Evolutionary conservation across 2,797 vertebrate species (phyloP), one percentile per base, ranked within the genome.

Genomic region (Holocentrus rufus): DNA sequence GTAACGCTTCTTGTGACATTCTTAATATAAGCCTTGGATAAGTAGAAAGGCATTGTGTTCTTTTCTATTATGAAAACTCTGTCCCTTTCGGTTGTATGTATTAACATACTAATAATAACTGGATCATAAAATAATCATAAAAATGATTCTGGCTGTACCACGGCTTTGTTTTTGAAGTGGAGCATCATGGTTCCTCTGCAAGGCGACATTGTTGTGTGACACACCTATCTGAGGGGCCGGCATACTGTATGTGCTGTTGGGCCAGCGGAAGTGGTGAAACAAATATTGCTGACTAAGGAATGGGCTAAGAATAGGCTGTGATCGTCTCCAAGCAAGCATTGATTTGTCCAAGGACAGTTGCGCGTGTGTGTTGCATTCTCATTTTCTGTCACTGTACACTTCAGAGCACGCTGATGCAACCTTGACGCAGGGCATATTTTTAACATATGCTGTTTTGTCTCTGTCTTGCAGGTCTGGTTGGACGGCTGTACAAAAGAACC

Each of bases 381-480:
- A 52, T 86, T 67, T 36, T 42, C 50, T 74, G 72, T 30, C 2
- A 14, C 66, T 55, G 7, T 0, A 52, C 61, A 46, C 72, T 70
- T 65, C 36, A 14, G 22, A 69, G 72, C 74, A 49, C 79, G 69
- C 74, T 72, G 57, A 76, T 18, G 1, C 1, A 20, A 69, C 56
- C 70, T 56, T 53, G 49, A 71, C 69, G 39, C 13, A 61, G 42
- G 50, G 44, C 34, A 8, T 52, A 7, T 46, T 59, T 75, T 59
- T 85, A 77, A 44, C 42, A 77, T 66, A 22, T 64, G 14, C 65
- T 53, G 22, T 72, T 76, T 34, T 80, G 59, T 80, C 18, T 83
- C 58, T 82, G 44, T 77, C 18, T 83, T 69, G 46, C 85, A 93
- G 91, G 73, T 81, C 61, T 63, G 27, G 31, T 57, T 27, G 65